A percentile compares a stretch with the other conserved stretches of the same genome.
Evolutionary conservation across 2,113 vertebrate genomes (phyloP).

Genomic region (Lophius piscatorius): DNA sequence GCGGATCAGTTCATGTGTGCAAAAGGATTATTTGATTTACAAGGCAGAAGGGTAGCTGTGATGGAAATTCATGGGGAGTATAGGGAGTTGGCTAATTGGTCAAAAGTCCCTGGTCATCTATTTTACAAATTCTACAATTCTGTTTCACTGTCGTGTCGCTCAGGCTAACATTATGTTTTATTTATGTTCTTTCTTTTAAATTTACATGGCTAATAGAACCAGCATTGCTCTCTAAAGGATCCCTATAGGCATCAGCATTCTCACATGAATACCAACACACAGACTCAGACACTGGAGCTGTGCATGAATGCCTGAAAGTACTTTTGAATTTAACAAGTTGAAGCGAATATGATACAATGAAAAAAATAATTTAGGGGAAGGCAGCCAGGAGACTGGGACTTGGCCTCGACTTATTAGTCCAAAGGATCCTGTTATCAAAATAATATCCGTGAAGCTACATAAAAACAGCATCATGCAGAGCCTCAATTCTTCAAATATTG

Average conservation of each 20-base stretch:
- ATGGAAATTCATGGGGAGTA: slow-evolving; percentile 5
- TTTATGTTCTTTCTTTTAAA: slow-evolving; percentile 24
- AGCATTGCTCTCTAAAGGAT: not conserved
- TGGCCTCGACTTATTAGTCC: slow-evolving; percentile 25
- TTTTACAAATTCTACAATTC: slow-evolving; percentile 33
- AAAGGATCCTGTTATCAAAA: not conserved
- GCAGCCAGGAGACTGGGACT: slow-evolving; percentile 18
- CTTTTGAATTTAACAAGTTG: slow-evolving; percentile 1
- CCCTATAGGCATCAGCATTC: not conserved
- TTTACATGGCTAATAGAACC: not conserved
- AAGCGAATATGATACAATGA: slow-evolving; percentile 11
- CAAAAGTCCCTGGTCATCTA: slow-evolving; percentile 26
- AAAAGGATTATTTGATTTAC: slow-evolving; percentile 40
- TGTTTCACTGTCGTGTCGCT: not conserved
- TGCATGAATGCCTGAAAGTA: slow-evolving; percentile 21
- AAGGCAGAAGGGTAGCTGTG: slow-evolving; percentile 11
- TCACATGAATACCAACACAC: slow-evolving; percentile 10
- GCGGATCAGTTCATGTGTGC: slow-evolving; percentile 33
- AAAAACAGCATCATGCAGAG: not conserved
- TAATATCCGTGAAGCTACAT: not conserved
- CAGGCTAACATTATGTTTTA: slow-evolving; percentile 12
- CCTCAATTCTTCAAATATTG: not conserved
- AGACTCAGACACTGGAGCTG: not conserved
- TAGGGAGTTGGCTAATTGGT: slow-evolving; percentile 52
- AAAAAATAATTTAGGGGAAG: slow-evolving; percentile 31